Conservation (phyloP, 2,888 invertebrate genomes). For the Sarcophaga subvicina region DNA sequence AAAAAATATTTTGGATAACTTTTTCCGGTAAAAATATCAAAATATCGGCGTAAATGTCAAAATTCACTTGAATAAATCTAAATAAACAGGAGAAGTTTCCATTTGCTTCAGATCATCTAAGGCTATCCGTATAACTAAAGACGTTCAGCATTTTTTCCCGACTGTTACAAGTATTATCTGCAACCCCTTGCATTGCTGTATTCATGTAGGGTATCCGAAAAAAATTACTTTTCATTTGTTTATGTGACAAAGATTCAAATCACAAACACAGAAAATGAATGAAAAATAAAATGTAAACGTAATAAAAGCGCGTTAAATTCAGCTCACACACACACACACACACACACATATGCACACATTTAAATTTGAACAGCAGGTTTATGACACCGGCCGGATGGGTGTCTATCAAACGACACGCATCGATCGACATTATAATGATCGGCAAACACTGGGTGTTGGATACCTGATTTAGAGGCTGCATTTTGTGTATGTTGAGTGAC, state of each 20-base stretch:
- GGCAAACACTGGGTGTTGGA: constrained; percentile 2
- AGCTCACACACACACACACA: constrained; percentile 21
- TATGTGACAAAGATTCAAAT: not conserved
- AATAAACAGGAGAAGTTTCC: too few species aligned
- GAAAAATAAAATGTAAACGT: constrained; percentile 14
- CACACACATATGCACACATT: constrained; percentile 22
- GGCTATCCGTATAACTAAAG: too few species aligned
- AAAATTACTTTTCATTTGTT: constrained; percentile 3
- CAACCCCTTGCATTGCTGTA: too few species aligned
- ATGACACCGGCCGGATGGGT: constrained; percentile 68
- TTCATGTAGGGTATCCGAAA: too few species aligned
- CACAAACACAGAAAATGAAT: not conserved
- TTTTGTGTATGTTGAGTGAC: not conserved
- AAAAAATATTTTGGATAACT: too few species aligned
- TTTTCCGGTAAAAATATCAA: too few species aligned
- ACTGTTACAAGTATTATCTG: too few species aligned
- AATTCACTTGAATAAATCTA: too few species aligned
- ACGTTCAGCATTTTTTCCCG: too few species aligned
- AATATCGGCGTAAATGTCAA: too few species aligned
- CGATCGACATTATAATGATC: constrained; percentile 60
- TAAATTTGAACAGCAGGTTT: constrained; percentile 66
- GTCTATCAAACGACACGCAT: constrained; percentile 68
- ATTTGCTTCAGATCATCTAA: too few species aligned
- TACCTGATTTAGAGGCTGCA: constrained; percentile 1
- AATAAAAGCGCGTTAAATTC: constrained; percentile 50